phyloP scores from a whole-genome alignment of 2,888 invertebrate genomes.

The Coelinius sp. region DNA sequence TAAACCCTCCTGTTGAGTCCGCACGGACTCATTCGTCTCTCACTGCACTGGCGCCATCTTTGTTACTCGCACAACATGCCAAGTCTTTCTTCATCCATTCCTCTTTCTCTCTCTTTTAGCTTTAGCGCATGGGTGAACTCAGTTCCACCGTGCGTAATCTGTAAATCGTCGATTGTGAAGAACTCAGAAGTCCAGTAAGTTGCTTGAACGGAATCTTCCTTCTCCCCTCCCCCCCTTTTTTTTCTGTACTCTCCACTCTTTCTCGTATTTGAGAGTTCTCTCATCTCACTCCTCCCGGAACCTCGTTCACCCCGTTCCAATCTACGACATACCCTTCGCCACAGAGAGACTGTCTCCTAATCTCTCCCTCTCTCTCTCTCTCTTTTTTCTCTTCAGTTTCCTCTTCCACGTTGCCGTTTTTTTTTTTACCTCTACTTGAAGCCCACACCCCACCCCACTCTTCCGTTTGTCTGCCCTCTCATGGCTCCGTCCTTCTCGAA shows the following conservation, averaged over 20 bases:
- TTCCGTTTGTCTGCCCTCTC: slow-evolving; percentile 35
- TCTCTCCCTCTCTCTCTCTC: slow-evolving; percentile 34
- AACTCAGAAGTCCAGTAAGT: slow-evolving; percentile 69
- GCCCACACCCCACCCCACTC: slow-evolving; percentile 42
- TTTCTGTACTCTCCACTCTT: slow-evolving; percentile 42
- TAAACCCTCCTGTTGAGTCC: slow-evolving; percentile 51
- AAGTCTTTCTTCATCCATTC: slow-evolving; percentile 19
- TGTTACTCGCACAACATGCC: slow-evolving; percentile 41
- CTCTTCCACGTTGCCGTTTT: slow-evolving; percentile 12
- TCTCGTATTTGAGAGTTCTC: slow-evolving; percentile 37
- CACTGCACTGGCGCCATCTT: slow-evolving; percentile 48
- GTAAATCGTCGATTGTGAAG: slow-evolving; percentile 69
- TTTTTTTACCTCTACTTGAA: slow-evolving; percentile 10
- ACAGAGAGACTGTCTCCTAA: slow-evolving; percentile 30
- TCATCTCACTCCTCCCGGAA: slow-evolving; percentile 29
- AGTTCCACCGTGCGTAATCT: slow-evolving; percentile 63
- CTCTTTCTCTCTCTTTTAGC: slow-evolving; percentile 20
- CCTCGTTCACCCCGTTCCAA: slow-evolving; percentile 36
- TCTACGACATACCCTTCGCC: slow-evolving; percentile 33
- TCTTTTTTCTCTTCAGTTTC: slow-evolving; percentile 26
- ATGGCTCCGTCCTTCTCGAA: slow-evolving; percentile 35
- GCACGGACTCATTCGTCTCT: slow-evolving; percentile 53
- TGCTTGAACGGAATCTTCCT: slow-evolving; percentile 65
- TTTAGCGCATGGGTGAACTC: slow-evolving; percentile 35
- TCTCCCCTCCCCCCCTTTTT: slow-evolving; percentile 44